Evolutionary conservation across 2,113 vertebrate species (phyloP), one percentile per base, ranked within the genome.

Genomic region (Procavia capensis): DNA sequence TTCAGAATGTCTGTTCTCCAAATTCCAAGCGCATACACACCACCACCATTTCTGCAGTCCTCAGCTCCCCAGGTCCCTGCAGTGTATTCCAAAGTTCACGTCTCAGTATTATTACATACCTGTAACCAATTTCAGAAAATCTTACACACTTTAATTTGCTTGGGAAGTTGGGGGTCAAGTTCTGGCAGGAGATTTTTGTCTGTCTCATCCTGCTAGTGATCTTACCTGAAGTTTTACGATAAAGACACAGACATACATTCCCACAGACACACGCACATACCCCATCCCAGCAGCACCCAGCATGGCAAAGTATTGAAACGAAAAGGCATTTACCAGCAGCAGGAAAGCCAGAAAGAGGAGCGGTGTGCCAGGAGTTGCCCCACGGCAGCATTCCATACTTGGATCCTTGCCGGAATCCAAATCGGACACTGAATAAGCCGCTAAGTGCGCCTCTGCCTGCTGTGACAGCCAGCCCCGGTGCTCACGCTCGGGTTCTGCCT

Each of bases 271-370:
- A n/a, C 68, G 20, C 36, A 41, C 34, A 59, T 68, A 70, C 29
- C 25, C 2, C 68, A 54, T 64, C 50, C 14, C 57, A 88, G 29
- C 57, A 85, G 88, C 74, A 93, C 95, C 92, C 96, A 94, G 83
- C 80, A 96, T 34, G 39, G 3, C 68, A 19, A 90, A 39, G 0
- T 24, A 96, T 90, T 81, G 83, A 66, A 45, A 97, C 66, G 95
- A 97, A 98, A 97, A 4, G 72, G 90, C 95, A 96, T 98, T 99
- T 99, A 99, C 99, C 98, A 99, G 98, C 57, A 98, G 8, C 34
- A 98, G 93, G 47, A 97, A 96, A 84, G 98, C 98, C 96, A 99
- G 96, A 63, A 98, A 93, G 93, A 97, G 95, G 72, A 98, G 96
- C 88, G 98, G 93, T 45, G 96, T 96, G 97, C 98, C 97, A 87